A percentile compares a stretch with the other conserved stretches of the same genome.
Conservation (phyloP, 2,797 vertebrate species). For the Xerus rutilus region DNA sequence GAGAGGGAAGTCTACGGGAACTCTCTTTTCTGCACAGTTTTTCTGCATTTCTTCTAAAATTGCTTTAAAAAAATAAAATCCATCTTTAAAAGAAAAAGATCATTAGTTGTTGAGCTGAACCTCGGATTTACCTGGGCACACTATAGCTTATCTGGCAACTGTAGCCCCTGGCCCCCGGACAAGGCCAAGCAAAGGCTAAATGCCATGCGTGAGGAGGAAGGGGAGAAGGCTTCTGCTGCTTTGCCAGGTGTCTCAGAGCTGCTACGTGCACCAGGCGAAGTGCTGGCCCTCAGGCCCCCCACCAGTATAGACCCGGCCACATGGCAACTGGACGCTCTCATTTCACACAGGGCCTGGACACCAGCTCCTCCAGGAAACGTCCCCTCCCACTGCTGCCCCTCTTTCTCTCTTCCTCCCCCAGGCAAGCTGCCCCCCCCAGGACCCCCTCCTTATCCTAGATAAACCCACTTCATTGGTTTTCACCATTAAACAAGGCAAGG, state of each 20-base stretch:
- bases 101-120: not conserved
- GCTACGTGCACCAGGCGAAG: no score
- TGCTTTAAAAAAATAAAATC: not conserved
- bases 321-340: not conserved
- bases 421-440: no score
- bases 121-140: not conserved
- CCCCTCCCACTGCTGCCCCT: not conserved
- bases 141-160: not conserved
- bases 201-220: fast-evolving
- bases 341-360: not conserved
- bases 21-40: not conserved
- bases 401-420: not conserved
- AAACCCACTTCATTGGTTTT: not conserved
- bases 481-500: no score
- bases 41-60: not conserved
- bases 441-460: not conserved
- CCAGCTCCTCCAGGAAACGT: not conserved
- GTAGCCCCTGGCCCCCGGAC: not conserved
- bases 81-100: not conserved
- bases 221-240: not conserved
- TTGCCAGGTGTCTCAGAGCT: not conserved
- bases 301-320: not conserved
- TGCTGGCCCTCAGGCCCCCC: not conserved
- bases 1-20: not conserved
- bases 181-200: fast-evolving